Evolutionary conservation across 2,797 vertebrate genomes (phyloP), one percentile per base, ranked within the genome.

Genomic region (Poecilia gillii): DNA sequence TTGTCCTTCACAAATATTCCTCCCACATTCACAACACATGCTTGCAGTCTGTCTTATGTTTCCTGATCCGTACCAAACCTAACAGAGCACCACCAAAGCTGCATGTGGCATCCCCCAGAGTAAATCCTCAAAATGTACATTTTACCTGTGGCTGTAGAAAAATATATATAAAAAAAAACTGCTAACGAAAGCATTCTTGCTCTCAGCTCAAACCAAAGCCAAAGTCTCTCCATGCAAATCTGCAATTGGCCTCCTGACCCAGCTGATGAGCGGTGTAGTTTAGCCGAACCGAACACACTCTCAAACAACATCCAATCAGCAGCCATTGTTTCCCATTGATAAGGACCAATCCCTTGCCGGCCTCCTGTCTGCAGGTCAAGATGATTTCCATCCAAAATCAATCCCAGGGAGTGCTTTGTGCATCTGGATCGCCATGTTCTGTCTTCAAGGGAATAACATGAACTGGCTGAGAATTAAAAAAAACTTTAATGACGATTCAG

Each of bases 311-410:
- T 51, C 86, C 89, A 93, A 93, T 94, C 92, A 92, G 86, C 90
- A 81, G n/a, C 84, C 80, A 90, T 94, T 94, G 93, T 93, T 87
- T 78, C 41, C 74, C 90, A 92, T 94, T 77, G 91, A 94, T 86
- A 36, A 76, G 57, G 73, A 79, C 59, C 84, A 76, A 80, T 91
- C 83, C 88, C 83, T 72, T 14, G 79, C 86, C 51, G 73, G 74
- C 72, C 47, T 59, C 62, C 77, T 66, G 82, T 79, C 87, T 74
- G 83, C 83, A 84, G 88, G 88, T 91, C 90, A 90, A 90, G 87
- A 94, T 90, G 92, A 94, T 91, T 81, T 84, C 86, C 88, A 92
- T 91, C 90, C 84, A 91, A 91, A 94, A 95, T 95, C 94, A 93
- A 95, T 94, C 70, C 46, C 13, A 7, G 83, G 55, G 86, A 87